Base-by-base conservation (phyloP, 1,140 invertebrate species). In the Neodiprion lecontei region DNA sequence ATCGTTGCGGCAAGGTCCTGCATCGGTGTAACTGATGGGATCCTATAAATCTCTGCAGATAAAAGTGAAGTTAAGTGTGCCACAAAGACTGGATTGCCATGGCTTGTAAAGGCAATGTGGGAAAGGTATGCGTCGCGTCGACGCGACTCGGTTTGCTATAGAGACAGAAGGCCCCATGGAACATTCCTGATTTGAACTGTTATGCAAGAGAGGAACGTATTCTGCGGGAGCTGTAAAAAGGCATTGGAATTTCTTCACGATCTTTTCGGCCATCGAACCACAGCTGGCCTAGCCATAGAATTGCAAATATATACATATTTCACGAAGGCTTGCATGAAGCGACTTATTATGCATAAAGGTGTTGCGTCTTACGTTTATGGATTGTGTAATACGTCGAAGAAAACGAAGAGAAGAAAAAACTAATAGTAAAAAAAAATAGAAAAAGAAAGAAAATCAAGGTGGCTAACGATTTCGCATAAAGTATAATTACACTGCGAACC, bases 61-160 rank as follows among this genome's bases (percentile, higher is more conserved):
- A 61, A 61, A 61, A 61, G 53, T 61, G 53, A 61, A 61, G 53
- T 61, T 61, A 61, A 61, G 53, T 61, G n/a, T 61, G 53, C n/a
- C 53, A 61, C 53, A 9, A 61, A 61, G 53, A 61, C 53, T 61
- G n/a, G n/a, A 12, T 14, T 61, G n/a, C 53, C 11, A 61, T 61
- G 53, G 11, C 53, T 61, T 2, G 53, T 17, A 61, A 61, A 61
- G 53, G 53, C 9, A 61, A 61, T 61, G 53, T 61, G 53, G 53
- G 53, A 61, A 61, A 61, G 53, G 5, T 8, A 61, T 21, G 17
- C 17, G 17, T 21, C 17, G 17, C n/a, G 53, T 17, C n/a, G 9
- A 17, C 53, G 11, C 28, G 28, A 61, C 5, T 3, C 5, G 53
- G 8, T 61, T 61, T 61, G n/a, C 11, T 61, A 61, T 9, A 61